A percentile compares a stretch with the other conserved stretches of the same genome.
Evolutionary conservation across 2,888 invertebrate species (phyloP).

Genomic region (Diloba caeruleocephala): DNA sequence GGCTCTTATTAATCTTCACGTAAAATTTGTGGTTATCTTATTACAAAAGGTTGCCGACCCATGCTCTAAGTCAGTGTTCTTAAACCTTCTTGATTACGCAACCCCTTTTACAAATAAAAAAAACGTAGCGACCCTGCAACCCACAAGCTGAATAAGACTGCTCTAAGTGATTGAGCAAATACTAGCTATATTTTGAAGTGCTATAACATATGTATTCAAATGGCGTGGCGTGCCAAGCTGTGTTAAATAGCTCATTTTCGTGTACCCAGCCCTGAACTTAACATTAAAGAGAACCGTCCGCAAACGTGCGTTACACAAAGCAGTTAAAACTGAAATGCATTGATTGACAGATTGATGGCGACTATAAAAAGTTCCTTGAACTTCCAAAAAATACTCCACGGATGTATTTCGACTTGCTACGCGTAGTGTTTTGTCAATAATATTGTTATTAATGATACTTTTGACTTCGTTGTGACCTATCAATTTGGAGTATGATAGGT

Average conservation of each 20-base stretch:
- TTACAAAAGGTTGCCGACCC: too few species aligned
- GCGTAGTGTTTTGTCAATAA: slow-evolving; percentile 58
- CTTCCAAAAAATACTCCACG: slow-evolving; percentile 60
- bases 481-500: slow-evolving; percentile 43
- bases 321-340: slow-evolving; percentile 73
- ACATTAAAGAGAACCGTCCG: slow-evolving; percentile 40
- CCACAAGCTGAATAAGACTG: too few species aligned
- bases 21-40: too few species aligned
- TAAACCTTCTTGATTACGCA: too few species aligned
- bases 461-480: slow-evolving; percentile 57
- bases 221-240: slow-evolving; percentile 9
- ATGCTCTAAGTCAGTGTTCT: too few species aligned
- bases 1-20: too few species aligned
- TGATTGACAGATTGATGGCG: slow-evolving; percentile 74
- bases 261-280: slow-evolving; percentile 51
- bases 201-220: slow-evolving; percentile 1
- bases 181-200: slow-evolving; percentile 8
- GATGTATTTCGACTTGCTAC: slow-evolving; percentile 42
- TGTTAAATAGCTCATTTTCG: slow-evolving; percentile 19
- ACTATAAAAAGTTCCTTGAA: slow-evolving; percentile 75
- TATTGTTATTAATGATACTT: slow-evolving; percentile 63
- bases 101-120: too few species aligned
- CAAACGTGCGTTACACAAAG: slow-evolving; percentile 65
- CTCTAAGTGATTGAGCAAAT: slow-evolving; percentile 3
- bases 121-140: too few species aligned